Conservation (phyloP, 2,888 invertebrate species). For the Blastobasis lacticolella region DNA sequence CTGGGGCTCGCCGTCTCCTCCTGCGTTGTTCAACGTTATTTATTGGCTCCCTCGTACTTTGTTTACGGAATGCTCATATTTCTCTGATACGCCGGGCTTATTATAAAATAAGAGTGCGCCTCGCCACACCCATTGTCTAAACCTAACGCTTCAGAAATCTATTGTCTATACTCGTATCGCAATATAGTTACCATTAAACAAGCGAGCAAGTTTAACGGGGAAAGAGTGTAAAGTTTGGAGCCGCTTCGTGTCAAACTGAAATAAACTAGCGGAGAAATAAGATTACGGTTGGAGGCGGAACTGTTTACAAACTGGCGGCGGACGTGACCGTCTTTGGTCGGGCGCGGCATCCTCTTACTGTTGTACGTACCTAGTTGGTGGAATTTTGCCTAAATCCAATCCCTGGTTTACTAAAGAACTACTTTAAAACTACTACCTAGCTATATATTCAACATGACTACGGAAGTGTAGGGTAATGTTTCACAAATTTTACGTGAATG, state of each 20-base stretch:
- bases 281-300: slow-evolving; percentile 46
- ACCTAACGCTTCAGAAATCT: not conserved
- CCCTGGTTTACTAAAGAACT: slow-evolving; percentile 12
- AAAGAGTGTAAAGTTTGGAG: slow-evolving; percentile 2
- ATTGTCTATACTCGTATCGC: not conserved
- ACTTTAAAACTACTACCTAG: too few species aligned
- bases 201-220: too few species aligned
- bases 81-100: slow-evolving; percentile 4
- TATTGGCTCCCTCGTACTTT: slow-evolving; percentile 8
- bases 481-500: too few species aligned
- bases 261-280: slow-evolving; percentile 51
- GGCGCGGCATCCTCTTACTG: too few species aligned
- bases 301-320: slow-evolving; percentile 53
- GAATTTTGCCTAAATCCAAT: slow-evolving; percentile 31
- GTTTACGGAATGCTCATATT: slow-evolving; percentile 8
- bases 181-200: not conserved
- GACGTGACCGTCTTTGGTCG: slow-evolving; percentile 31
- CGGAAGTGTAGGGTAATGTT: too few species aligned
- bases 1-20: slow-evolving; percentile 8
- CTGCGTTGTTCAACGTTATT: slow-evolving; percentile 10
- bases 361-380: slow-evolving; percentile 28
- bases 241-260: slow-evolving; percentile 45
- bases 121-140: too few species aligned
- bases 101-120: not conserved
- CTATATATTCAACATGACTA: too few species aligned